phyloP scores from a whole-genome alignment of 2,888 invertebrate genomes.

The Chydorus sphaericus region DNA sequence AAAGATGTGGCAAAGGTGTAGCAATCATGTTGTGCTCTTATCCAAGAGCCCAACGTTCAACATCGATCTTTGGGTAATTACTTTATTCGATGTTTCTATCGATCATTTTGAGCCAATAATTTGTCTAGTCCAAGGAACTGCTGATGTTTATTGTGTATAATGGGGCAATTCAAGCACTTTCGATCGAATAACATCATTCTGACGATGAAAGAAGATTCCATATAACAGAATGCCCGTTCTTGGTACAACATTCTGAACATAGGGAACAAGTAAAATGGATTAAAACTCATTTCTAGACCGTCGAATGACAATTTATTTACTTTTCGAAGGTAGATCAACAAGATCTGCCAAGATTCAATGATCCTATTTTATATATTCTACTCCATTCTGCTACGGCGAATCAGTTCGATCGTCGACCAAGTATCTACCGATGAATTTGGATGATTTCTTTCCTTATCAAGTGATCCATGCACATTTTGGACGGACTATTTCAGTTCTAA shows the following conservation, averaged over 20 bases:
- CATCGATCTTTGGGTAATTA: constrained; percentile 49
- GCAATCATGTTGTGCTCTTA: no score
- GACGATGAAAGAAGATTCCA: constrained; percentile 86
- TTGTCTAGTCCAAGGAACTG: constrained; percentile 32
- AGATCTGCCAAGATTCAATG: neutral
- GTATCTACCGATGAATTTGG: constrained; percentile 53
- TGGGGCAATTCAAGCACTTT: constrained; percentile 41
- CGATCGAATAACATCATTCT: constrained; percentile 58
- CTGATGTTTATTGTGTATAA: constrained; percentile 40
- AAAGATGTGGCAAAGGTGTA: no score
- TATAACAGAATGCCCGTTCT: constrained; percentile 61
- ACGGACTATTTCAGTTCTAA: constrained; percentile 79
- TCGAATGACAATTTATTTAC: neutral
- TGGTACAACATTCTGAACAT: constrained; percentile 76
- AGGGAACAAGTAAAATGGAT: constrained; percentile 50
- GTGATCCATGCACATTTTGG: constrained; percentile 76
- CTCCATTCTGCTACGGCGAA: constrained; percentile 70
- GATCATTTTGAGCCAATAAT: neutral
- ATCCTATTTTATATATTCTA: constrained; percentile 50
- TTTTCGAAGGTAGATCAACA: constrained; percentile 6
- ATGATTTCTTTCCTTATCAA: constrained; percentile 90
- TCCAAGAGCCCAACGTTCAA: constrained; percentile 66
- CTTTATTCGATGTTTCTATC: neutral
- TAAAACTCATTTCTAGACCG: no score
- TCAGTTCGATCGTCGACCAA: constrained; percentile 53